phyloP scores from a whole-genome alignment of 37 sponge, comb jelly and placozoan species.

The Halichondria panicea region DNA sequence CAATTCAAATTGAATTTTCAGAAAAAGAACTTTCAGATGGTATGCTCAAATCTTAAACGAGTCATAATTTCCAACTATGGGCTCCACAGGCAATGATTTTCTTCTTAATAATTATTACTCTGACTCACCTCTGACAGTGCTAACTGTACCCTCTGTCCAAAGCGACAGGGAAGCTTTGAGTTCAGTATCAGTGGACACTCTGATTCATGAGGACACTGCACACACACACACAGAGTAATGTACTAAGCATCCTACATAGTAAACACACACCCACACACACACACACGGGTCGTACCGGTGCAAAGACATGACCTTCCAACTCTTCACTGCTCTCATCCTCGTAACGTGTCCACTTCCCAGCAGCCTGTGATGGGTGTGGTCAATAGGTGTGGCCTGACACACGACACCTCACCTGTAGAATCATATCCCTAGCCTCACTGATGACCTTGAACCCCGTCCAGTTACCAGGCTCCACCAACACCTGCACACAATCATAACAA shows the following conservation, averaged over 20 bases:
- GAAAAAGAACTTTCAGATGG: no score
- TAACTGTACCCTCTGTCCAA: constrained; percentile 80
- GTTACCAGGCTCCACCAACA: constrained; percentile 74
- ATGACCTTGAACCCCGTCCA: constrained; percentile 62
- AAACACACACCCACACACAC: background rate
- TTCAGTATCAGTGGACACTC: constrained; percentile 59
- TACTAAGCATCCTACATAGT: background rate
- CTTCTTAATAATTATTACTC: no score
- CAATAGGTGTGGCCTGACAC: background rate
- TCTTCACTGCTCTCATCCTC: constrained; percentile 5
- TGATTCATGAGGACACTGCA: constrained; percentile 83
- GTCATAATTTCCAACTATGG: background rate
- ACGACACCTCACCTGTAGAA: constrained; percentile 42
- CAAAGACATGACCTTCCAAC: constrained; percentile 65
- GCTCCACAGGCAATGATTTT: background rate
- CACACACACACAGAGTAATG: background rate
- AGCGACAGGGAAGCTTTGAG: constrained; percentile 47
- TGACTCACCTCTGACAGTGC: constrained; percentile 65
- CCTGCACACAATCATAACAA: constrained; percentile 24
- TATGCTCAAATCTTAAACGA: no score
- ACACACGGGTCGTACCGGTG: constrained; percentile 59
- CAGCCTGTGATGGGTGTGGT: no score
- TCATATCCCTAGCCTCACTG: constrained; percentile 59
- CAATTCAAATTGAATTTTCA: no score
- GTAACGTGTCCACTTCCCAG: constrained; percentile 1